Conservation (phyloP, 2,113 vertebrate species). For the Chiloscyllium plagiosum region DNA sequence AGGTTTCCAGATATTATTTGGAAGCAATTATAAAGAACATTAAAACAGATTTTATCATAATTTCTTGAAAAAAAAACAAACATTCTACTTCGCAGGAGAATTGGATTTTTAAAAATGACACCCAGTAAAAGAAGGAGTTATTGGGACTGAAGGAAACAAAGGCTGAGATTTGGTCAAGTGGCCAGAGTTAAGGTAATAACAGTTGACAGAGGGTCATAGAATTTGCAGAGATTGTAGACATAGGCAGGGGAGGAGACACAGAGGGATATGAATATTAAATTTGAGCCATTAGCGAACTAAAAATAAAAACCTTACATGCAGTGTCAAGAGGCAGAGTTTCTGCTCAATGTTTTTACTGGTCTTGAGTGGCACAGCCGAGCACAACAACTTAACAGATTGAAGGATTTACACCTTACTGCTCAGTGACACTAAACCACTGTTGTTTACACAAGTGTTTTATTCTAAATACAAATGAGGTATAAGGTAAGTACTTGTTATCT, state of each 20-base stretch:
- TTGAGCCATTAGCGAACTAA: no score
- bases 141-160: background rate
- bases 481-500: background rate
- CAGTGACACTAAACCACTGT: background rate
- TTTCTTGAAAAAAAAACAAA: background rate
- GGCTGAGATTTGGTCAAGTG: background rate
- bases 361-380: background rate
- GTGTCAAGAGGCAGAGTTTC: background rate
- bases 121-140: background rate
- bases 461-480: background rate
- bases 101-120: background rate
- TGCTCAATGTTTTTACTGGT: background rate
- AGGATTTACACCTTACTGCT: background rate
- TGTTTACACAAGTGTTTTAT: background rate
- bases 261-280: background rate
- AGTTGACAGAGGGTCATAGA: background rate
- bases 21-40: background rate
- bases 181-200: background rate
- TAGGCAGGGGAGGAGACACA: background rate
- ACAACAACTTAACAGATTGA: background rate
- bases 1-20: background rate
- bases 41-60: background rate
- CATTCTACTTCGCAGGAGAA: background rate
- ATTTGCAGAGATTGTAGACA: background rate
- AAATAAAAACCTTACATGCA: background rate